Evolutionary conservation across 2,113 vertebrate genomes (phyloP), one percentile per base, ranked within the genome.

Genomic region (Microcebus murinus): DNA sequence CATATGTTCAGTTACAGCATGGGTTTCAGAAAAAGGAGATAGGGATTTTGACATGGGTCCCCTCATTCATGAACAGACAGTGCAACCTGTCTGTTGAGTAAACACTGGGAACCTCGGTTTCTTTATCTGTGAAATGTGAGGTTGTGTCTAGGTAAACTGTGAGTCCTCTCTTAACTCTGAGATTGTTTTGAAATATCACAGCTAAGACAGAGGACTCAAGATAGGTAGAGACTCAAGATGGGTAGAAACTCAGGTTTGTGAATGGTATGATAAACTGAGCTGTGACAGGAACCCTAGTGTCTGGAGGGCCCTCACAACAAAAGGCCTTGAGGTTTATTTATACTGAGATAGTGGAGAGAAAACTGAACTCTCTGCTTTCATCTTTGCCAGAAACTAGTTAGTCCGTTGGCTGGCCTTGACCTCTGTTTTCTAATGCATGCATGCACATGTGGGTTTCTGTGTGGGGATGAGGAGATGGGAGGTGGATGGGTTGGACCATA

Each of bases 391-490:
- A 91, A 59, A 27, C 27, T 76, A 52, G 2, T 27, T 59, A 71
- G 4, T 31, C 10, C 25, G 13, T 61, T 14, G 45, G 39, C 3
- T 65, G 42, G 36, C 14, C 9, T 20, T 50, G 3, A 14, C 8
- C 34, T 85, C 45, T 81, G 10, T 85, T 90, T 94, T 39, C 23
- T 84, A 73, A 76, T 12, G 8, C 0, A 10, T 9, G 29, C 6
- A 59, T 42, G 27, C 8, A 2, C 27, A 31, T 9, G 1, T 11
- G 21, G 10, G 36, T 45, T 86, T 71, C 59, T 50, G 4, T 27
- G 1, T 2, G 45, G 1, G 6, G 23, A 1, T 27, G 4, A 4
- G 0, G 13, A 36, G 9, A 39, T 4, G 6, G 65, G 15, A 42
- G 4, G 1, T 36, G 52, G 84, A 87, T 4, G 6, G 31, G 2